phyloP scores from a whole-genome alignment of 64 coral and sea anemone genomes.

The Hydrozoanthus tunicans region DNA sequence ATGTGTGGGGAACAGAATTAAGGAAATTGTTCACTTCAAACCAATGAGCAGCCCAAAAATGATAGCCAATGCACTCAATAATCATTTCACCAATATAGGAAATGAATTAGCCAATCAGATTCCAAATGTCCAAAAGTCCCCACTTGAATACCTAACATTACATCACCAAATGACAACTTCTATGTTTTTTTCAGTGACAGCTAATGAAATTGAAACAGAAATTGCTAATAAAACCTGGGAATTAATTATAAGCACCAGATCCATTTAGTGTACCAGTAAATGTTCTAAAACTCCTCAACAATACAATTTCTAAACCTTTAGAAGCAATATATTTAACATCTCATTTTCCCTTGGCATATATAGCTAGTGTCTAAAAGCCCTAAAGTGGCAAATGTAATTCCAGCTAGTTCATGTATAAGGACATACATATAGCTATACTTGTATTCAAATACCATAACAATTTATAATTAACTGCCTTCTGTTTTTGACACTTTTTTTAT shows the following conservation, averaged over 20 bases:
- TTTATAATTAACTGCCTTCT: too few species aligned
- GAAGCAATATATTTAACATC: conserved; percentile 4
- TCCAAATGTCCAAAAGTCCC: conserved; percentile 35
- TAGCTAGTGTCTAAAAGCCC: not conserved
- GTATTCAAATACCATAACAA: too few species aligned
- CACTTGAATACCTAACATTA: conserved; percentile 31
- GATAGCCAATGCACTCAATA: conserved; percentile 29
- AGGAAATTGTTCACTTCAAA: too few species aligned
- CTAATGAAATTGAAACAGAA: conserved; percentile 65
- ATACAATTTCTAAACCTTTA: conserved; percentile 2
- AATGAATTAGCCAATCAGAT: conserved; percentile 36
- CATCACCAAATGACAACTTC: conserved; percentile 42
- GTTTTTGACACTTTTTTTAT: too few species aligned
- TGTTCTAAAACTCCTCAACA: conserved; percentile 23
- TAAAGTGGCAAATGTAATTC: conserved; percentile 35
- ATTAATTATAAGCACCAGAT: conserved; percentile 13
- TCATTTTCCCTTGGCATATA: not conserved
- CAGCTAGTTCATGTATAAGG: not conserved
- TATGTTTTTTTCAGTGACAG: conserved; percentile 52
- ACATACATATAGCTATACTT: too few species aligned
- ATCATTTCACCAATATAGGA: conserved; percentile 54
- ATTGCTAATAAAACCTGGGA: conserved; percentile 57
- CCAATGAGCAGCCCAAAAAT: not conserved
- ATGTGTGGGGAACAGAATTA: too few species aligned
- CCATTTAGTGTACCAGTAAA: conserved; percentile 60